phyloP scores from a whole-genome alignment of 2,888 invertebrate species.

The Drosophila subsilvestris region DNA sequence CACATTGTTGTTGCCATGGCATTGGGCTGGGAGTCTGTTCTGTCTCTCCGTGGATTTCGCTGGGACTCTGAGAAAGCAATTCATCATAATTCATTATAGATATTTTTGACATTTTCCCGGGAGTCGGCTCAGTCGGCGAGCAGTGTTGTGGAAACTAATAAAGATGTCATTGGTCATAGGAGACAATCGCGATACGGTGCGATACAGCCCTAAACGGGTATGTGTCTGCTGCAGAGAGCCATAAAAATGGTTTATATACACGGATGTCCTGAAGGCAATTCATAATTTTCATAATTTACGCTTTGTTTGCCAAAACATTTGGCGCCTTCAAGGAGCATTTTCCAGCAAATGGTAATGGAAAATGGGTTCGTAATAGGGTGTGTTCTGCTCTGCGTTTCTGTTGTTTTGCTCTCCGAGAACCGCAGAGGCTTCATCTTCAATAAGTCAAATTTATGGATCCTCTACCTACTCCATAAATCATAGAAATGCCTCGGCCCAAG shows the following conservation, averaged over 20 bases:
- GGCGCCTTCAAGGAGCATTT: conserved; percentile 62
- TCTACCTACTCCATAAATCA: conserved; percentile 70
- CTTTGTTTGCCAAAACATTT: conserved; percentile 76
- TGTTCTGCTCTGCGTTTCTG: conserved; percentile 17
- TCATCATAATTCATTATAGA: conserved; percentile 75
- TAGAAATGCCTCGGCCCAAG: conserved; percentile 47
- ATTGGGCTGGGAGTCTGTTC: conserved; percentile 21
- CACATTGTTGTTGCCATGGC: conserved; percentile 33
- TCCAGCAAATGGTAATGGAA: conserved; percentile 42
- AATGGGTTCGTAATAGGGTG: conserved; percentile 59
- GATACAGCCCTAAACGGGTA: conserved; percentile 40
- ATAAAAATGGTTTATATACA: conserved; percentile 67
- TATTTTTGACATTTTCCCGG: conserved; percentile 66
- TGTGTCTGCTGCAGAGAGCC: conserved; percentile 23
- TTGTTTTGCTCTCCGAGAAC: conserved; percentile 56
- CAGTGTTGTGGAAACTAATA: conserved; percentile 77
- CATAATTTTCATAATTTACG: conserved; percentile 79
- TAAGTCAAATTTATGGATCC: conserved; percentile 73
- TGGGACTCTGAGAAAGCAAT: conserved; percentile 40
- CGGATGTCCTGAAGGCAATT: conserved; percentile 57
- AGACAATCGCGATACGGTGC: conserved; percentile 51
- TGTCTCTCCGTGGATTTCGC: conserved; percentile 14
- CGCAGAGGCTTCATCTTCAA: conserved; percentile 53
- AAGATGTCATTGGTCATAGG: conserved; percentile 69
- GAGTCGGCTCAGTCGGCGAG: conserved; percentile 24